Evolutionary conservation across 1,140 invertebrate genomes (phyloP), one percentile per base, ranked within the genome.

Genomic region (Listronotus oregonensis): DNA sequence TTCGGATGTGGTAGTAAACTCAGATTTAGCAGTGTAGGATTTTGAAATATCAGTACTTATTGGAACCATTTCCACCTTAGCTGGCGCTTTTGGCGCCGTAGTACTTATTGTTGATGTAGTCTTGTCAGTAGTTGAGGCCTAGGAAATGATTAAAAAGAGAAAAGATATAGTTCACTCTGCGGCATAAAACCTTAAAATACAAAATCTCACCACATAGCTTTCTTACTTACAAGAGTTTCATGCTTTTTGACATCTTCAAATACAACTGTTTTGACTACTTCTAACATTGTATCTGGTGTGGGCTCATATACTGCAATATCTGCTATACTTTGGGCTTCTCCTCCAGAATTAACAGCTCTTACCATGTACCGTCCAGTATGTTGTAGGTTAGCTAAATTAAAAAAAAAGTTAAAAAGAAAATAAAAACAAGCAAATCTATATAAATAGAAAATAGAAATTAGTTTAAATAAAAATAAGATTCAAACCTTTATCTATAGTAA

Each of bases 301-400:
- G 87, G 85, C 68, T 90, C 88, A 58, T 89, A 83, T 7, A 92
- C 87, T 52, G 89, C 85, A 67, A 91, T 86, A 77, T 92, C 89
- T 6, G 90, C 90, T 63, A 89, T 87, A 75, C 89, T 90, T 74
- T 89, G 86, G 21, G 90, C 89, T 79, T 91, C 88, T 5, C 90
- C 90, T 12, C 88, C 89, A 39, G 85, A 80, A 79, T 92, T 92
- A 0, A 83, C 82, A 6, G 90, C 90, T 55, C 82, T 81, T 11
- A 89, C 89, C 83, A 87, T 89, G 71, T 90, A 92, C 71, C 88
- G 86, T 44, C 90, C 90, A 55, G 84, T 84, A 72, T 92, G 85
- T 40, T 81, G 80, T 21, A 84, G 80, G 64, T 83, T 80, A 63
- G 83, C 87, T 88, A 60, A 49, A 77, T 71, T 18, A 21, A 18